A percentile compares a stretch with the other conserved stretches of the same genome.
phyloP scores from a whole-genome alignment of 2,113 vertebrate genomes.

The Cephalophus harveyi region DNA sequence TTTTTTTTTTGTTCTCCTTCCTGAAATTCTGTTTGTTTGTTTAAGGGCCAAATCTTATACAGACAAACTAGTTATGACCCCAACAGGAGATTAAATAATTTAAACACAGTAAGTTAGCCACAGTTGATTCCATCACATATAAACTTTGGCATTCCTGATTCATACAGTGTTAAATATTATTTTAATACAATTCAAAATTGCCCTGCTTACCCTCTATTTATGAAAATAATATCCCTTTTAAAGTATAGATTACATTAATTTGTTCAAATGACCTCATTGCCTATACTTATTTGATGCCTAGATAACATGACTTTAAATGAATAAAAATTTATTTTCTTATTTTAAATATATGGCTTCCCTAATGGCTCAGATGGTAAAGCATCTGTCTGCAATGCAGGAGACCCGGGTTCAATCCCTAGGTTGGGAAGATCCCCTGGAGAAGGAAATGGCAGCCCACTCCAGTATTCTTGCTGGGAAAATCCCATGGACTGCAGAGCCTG shows the following conservation, averaged over 20 bases:
- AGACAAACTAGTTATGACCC: conserved; percentile 76
- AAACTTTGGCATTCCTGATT: conserved; percentile 67
- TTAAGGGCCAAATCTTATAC: conserved; percentile 66
- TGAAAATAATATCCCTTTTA: conserved; percentile 58
- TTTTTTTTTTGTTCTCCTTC: conserved; percentile 39
- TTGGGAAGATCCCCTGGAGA: too few relatives aligned
- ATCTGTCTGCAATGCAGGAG: too few relatives aligned
- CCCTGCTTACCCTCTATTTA: conserved; percentile 42
- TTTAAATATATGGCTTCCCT: neutral
- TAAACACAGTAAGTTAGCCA: conserved; percentile 59
- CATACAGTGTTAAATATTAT: conserved; percentile 73
- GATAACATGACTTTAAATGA: neutral
- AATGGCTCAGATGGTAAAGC: too few relatives aligned
- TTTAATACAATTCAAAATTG: conserved; percentile 52
- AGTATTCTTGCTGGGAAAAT: too few relatives aligned
- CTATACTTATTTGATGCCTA: neutral
- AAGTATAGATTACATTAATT: conserved; percentile 39
- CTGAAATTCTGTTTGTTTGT: conserved; percentile 73
- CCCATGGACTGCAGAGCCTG: too few relatives aligned
- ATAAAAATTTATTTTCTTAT: neutral
- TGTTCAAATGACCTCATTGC: neutral
- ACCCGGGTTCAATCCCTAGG: too few relatives aligned
- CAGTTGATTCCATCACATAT: conserved; percentile 80
- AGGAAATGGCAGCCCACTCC: too few relatives aligned
- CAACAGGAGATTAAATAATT: conserved; percentile 79